Evolutionary conservation across 30 jellyfish, hydroid and myxozoan genomes (phyloP).

Genomic region (Calvadosia cruxmelitensis): DNA sequence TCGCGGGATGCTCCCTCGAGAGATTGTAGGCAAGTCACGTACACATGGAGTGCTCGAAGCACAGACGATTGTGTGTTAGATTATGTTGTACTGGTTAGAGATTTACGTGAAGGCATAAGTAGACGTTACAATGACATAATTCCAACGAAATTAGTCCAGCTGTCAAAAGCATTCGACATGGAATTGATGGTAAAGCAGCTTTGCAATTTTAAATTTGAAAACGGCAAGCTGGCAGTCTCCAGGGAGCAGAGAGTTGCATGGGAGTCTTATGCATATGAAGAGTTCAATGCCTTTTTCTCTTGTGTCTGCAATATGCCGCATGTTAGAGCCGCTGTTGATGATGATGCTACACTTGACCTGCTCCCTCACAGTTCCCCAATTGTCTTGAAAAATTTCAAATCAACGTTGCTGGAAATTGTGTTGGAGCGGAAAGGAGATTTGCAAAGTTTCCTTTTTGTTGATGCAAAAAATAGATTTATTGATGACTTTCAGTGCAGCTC

Average conservation of each 20-base stretch:
- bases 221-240: not conserved
- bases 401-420: constrained; percentile 6
- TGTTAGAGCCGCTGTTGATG: not conserved
- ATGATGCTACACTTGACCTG: not conserved
- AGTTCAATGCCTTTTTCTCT: constrained; percentile 4
- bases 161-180: constrained; percentile 5
- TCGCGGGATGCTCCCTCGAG: not conserved
- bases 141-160: not conserved
- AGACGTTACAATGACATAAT: constrained; percentile 6
- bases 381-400: not conserved
- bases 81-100: not conserved
- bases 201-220: not conserved
- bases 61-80: not conserved
- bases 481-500: not conserved
- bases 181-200: not conserved
- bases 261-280: constrained; percentile 5
- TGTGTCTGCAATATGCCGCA: constrained; percentile 12
- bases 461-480: not conserved
- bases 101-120: not conserved
- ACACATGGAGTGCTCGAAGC: not conserved
- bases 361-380: constrained; percentile 3
- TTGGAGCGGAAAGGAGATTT: constrained; percentile 1
- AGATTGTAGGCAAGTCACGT: not conserved
- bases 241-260: constrained; percentile 6
- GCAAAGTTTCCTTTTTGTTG: not conserved